Evolutionary conservation across 2,113 vertebrate genomes (phyloP), one percentile per base, ranked within the genome.

Genomic region (Lampris incognitus): DNA sequence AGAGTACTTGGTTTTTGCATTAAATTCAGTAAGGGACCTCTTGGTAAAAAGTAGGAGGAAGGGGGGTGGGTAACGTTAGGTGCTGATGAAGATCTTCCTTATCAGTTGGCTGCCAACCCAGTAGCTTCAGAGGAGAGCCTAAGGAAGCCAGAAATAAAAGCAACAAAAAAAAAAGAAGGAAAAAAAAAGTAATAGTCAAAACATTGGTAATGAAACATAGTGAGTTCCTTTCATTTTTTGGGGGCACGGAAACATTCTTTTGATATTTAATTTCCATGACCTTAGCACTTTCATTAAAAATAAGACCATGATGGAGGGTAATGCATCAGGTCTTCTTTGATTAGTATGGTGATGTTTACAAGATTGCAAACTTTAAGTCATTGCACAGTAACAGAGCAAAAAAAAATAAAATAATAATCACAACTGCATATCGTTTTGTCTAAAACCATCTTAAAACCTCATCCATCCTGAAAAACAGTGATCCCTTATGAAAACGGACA

Each of bases 101-200:
- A 87, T 97, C 96, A 99, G 96, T 97, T 98, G 94, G 96, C 96
- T 90, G 96, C 96, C 92, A 98, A 96, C 95, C 97, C 97, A 93
- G 96, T 97, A 85, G 97, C 97, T 96, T 99, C 97, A 91, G 97
- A 98, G 85, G 97, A 97, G 84, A 99, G 96, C 95, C 97, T 99
- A 93, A 52, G n/a, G 92, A 40, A 92, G 74, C 24, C 24, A 24
- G 24, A 24, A 24, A 24, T 24, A 24, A 24, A 24, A 87, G 87
- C 38, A 74, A 3, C 5, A 60, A 2, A 52, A 7, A 2, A 42
- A 59, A 51, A 62, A 72, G 0, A 74, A 3, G 10, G 10, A 13
- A n/a, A 60, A 6, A 49, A 48, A 2, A 36, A 44, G 10, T 24
- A 2, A n/a, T 62, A 46, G 1, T 46, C 6, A 42, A 41, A 40